A percentile compares a stretch with the other conserved stretches of the same genome.
Evolutionary conservation across 2,113 vertebrate genomes (phyloP).

Genomic region (Xiphophorus maculatus): DNA sequence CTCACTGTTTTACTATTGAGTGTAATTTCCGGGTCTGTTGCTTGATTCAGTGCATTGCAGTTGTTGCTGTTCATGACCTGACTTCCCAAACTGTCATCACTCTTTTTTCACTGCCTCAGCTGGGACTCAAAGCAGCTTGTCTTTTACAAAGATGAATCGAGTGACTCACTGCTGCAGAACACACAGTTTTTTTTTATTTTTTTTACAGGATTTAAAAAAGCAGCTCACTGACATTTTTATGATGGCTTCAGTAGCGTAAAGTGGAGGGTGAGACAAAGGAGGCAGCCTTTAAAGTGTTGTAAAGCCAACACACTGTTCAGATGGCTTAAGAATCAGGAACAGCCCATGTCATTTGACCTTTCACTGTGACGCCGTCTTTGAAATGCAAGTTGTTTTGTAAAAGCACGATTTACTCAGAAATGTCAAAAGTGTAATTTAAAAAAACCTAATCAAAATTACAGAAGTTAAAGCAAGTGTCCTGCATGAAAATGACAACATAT

Average conservation of each 20-base stretch:
- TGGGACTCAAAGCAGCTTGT: neutral
- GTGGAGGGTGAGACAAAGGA: neutral
- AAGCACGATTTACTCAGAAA: neutral
- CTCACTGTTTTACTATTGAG: neutral
- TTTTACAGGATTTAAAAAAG: constrained; percentile 18
- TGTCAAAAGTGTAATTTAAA: neutral
- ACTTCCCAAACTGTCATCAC: constrained; percentile 2
- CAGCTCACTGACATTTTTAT: constrained; percentile 11
- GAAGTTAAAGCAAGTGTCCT: too few species aligned
- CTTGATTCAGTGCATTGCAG: neutral
- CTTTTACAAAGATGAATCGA: constrained; percentile 1
- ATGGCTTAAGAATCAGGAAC: neutral
- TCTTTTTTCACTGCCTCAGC: constrained; percentile 10
- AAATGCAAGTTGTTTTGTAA: neutral
- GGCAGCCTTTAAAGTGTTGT: neutral
- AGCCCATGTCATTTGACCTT: neutral
- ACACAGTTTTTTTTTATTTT: constrained; percentile 11
- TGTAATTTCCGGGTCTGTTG: neutral
- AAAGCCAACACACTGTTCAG: neutral
- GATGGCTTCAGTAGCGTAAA: neutral
- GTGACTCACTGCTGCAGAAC: constrained; percentile 34
- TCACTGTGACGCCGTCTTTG: neutral
- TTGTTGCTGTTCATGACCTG: neutral
- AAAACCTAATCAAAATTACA: too few species aligned
- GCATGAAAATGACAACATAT: too few species aligned